Percentiles rank a stretch among this genome's conserved stretches.
These are phyloP conservation scores for Rhagonycha lutea DNA, from an alignment of 2,888 invertebrate genomes.

Conservation along the genomic window DNA sequence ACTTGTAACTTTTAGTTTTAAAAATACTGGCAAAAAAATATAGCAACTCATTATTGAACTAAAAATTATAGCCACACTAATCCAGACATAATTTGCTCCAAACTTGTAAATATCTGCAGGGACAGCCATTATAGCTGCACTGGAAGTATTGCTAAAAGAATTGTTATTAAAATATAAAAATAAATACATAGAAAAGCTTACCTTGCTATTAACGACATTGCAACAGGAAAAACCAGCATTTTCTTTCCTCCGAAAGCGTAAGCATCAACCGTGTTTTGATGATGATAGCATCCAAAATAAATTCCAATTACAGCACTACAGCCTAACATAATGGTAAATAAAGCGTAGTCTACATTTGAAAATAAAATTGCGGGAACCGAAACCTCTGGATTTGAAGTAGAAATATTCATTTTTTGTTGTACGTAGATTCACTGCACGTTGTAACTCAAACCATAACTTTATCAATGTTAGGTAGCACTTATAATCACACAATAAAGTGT, in stretches of 20 bases:
- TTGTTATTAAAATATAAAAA: constrained; percentile 32
- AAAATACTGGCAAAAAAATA: constrained; percentile 48
- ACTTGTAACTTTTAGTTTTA: constrained; percentile 66
- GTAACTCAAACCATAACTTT: background rate
- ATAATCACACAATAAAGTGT: background rate
- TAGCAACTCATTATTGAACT: constrained; percentile 43
- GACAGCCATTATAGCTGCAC: constrained; percentile 73
- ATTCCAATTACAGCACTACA: constrained; percentile 59
- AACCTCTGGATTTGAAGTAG: background rate
- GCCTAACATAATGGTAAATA: constrained; percentile 55
- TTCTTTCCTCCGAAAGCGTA: constrained; percentile 69
- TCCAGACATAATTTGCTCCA: constrained; percentile 66
- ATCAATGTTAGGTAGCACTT: background rate
- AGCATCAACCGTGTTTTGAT: constrained; percentile 63
- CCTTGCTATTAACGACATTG: constrained; percentile 68
- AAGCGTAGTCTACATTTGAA: constrained; percentile 55
- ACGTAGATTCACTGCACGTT: background rate
- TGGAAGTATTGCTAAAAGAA: constrained; percentile 68
- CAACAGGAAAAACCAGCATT: constrained; percentile 69
- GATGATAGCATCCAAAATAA: constrained; percentile 58
- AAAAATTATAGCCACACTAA: constrained; percentile 52
- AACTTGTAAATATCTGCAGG: constrained; percentile 76
- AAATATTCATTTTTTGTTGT: background rate
- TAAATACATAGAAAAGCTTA: constrained; percentile 51
- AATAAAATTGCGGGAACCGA: background rate